Evolutionary conservation across 2,113 vertebrate genomes (phyloP), one percentile per base, ranked within the genome.

Genomic region (Centropus unirufus): DNA sequence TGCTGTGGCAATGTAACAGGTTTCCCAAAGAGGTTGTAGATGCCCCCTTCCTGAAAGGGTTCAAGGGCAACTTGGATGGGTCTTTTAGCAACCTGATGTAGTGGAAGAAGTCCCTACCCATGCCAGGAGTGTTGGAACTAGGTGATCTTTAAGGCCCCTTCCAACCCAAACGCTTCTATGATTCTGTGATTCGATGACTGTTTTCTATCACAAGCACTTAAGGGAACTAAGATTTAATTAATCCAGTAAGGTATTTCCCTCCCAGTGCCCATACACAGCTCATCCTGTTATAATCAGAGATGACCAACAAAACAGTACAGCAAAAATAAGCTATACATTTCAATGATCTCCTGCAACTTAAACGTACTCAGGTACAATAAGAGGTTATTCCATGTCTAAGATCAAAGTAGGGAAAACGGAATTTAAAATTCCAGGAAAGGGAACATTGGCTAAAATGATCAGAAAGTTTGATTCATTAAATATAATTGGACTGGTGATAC

Each of bases 361-460:
- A 42, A 89, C 88, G 5, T 52, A 40, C 14, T 74, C 47, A 57
- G 29, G 57, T 92, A 19, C 47, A 67, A 83, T 27, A 68, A 57
- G 32, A 75, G 11, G 17, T 57, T 72, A 72, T 87, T 69, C 10
- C 0, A 0, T 46, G 40, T 54, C n/a, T 72, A 42, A 72, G 62
- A 95, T 76, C 40, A 91, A 95, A 95, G 64, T 23, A 84, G 14
- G 7, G 91, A 59, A 94, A 83, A 12, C 16, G 30, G 44, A 91
- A 64, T 19, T 92, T 92, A 93, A 96, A 91, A 27, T 61, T 87
- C 19, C 57, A 93, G 81, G 77, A 91, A 80, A 72, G 10, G 75
- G 51, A 91, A 52, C 77, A 75, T 49, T 84, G 49, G 80, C 69
- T 92, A 64, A 90, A 94, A n/a, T 36, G 69, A 93, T 95, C 72